Evolutionary conservation across 1,140 invertebrate species (phyloP).

Genomic region (Hypsibius dujardini): DNA sequence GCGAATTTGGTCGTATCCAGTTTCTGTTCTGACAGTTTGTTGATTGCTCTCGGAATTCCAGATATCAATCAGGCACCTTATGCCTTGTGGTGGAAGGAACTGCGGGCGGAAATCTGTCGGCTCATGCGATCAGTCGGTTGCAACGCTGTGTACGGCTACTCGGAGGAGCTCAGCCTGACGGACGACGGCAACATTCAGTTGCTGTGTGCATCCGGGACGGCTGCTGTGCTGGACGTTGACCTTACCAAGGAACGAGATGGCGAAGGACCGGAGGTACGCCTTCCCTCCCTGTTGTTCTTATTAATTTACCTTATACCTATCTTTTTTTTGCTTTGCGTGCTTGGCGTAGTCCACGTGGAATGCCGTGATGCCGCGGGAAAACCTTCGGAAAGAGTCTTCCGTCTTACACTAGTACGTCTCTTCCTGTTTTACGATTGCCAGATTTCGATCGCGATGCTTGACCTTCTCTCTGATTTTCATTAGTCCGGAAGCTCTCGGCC

Average conservation of each 20-base stretch:
- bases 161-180: background rate
- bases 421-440: too few species aligned
- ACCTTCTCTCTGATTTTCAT: background rate
- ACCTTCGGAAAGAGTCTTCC: background rate
- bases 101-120: background rate
- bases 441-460: too few species aligned
- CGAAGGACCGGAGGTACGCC: too few species aligned
- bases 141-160: background rate
- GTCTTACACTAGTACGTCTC: background rate
- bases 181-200: slow-evolving; percentile 1
- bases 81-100: background rate
- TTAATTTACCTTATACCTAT: background rate
- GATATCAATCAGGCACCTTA: slow-evolving; percentile 1
- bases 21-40: too few species aligned
- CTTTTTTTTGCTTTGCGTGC: background rate
- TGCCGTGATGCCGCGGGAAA: background rate
- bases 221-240: background rate
- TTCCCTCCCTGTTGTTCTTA: too few species aligned
- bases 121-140: background rate
- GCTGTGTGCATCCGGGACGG: background rate
- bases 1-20: too few species aligned
- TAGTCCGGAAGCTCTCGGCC: background rate
- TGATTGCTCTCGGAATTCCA: too few species aligned
- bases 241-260: background rate
- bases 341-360: background rate